Evolutionary conservation across 1,140 invertebrate species (phyloP).

Genomic region (Psix sp.): DNA sequence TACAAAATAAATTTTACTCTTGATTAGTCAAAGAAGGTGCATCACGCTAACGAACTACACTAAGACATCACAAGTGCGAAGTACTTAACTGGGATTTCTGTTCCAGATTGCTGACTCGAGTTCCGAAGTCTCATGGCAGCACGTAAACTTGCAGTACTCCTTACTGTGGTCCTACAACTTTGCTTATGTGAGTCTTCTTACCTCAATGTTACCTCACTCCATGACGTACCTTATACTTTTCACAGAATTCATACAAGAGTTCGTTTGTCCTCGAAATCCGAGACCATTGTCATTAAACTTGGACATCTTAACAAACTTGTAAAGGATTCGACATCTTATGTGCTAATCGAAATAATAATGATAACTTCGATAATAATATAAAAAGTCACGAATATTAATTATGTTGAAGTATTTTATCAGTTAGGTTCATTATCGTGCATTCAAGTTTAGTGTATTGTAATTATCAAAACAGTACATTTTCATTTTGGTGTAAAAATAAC

Average conservation of each 20-base stretch:
- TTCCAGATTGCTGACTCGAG: conserved; percentile 66
- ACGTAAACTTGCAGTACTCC: conserved; percentile 69
- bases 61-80: conserved; percentile 35
- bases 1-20: conserved; percentile 39
- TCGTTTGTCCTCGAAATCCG: conserved; percentile 33
- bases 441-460: no score
- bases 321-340: no score
- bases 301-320: no score
- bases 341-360: no score
- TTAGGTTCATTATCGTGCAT: no score
- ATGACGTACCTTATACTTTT: conserved; percentile 21
- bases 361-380: no score
- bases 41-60: conserved; percentile 42
- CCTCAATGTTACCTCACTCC: conserved; percentile 33
- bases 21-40: conserved; percentile 52
- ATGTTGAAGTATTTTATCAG: no score
- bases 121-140: conserved; percentile 73
- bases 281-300: conserved; percentile 3
- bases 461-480: no score
- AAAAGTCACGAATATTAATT: no score
- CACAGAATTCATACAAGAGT: conserved; percentile 14
- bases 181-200: conserved; percentile 71
- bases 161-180: conserved; percentile 69
- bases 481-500: no score
- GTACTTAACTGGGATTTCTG: conserved; percentile 64